Conservation (phyloP, 2,113 vertebrate genomes). For the Malaclemys terrapin region DNA sequence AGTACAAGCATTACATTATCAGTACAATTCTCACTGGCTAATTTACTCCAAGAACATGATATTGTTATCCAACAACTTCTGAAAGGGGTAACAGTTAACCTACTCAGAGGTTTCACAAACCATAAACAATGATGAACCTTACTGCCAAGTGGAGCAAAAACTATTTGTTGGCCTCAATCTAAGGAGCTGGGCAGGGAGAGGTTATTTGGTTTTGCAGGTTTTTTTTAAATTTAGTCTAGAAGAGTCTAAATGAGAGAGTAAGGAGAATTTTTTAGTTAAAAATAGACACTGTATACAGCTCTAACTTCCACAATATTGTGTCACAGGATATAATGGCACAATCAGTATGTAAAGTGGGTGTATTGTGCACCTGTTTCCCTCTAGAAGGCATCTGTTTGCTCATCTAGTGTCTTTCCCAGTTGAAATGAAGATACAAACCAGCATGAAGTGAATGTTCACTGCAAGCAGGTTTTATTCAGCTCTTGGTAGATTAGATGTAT, state of each 20-base stretch:
- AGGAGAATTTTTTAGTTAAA: background rate
- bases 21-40: rapidly evolving
- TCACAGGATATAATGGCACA: background rate
- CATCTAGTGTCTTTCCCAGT: background rate
- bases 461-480: background rate
- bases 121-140: background rate
- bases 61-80: background rate
- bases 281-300: background rate
- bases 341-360: background rate
- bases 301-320: background rate
- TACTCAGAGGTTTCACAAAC: background rate
- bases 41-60: background rate
- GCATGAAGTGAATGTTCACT: constrained; percentile 10
- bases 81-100: background rate
- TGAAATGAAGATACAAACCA: constrained; percentile 40
- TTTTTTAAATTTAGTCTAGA: background rate
- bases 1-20: background rate
- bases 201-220: background rate
- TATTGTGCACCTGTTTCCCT: constrained; percentile 6
- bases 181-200: background rate
- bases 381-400: constrained; percentile 45
- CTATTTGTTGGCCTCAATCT: background rate
- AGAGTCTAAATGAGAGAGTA: background rate
- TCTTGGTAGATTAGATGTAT: constrained; percentile 4
- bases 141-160: background rate